Evolutionary conservation across 2,113 vertebrate genomes (phyloP), one percentile per base, ranked within the genome.

Genomic region (Eublepharis macularius): DNA sequence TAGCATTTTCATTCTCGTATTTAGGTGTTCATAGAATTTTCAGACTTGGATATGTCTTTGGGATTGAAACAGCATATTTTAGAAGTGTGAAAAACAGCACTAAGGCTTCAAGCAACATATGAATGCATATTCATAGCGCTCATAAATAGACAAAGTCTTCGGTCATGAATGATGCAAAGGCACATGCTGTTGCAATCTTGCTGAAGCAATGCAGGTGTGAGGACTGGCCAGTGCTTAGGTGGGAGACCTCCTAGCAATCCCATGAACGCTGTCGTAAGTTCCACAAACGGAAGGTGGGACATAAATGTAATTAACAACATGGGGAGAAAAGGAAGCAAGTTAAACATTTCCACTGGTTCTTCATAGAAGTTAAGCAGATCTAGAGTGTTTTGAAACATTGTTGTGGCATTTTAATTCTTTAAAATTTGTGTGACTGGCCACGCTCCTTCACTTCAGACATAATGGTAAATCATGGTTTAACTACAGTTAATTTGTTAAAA

Each of bases 321-420:
- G 21, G 60, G 21, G 39, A 60, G 6, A 36, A 39, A 79, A 41
- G 78, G 32, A 65, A 80, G 57, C 36, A 32, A 14, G n/a, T 63
- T 39, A 29, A 63, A 1, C 26, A 63, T 63, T 39, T n/a, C 34
- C 34, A 81, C 69, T 65, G 57, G 36, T 83, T 16, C 24, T 79
- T 69, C 24, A 66, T 29, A 75, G 45, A 54, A 75, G 34, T 43
- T 34, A 26, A n/a, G 39, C 6, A 57, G 66, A 81, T 5, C 51
- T 4, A 17, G 12, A 76, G 11, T 34, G 12, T 74, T 88, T 81
- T 41, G 87, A 88, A 57, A 66, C 54, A 84, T 39, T 29, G 3
- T 51, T 34, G 65, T 49, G 51, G 29, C 47, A 74, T 92, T 87
- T 88, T 54, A 88, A 86, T 19, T 60, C 7, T 77, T 83, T 76